Evolutionary conservation across 2,113 vertebrate genomes (phyloP).

Genomic region (Monarcha castaneiventris): DNA sequence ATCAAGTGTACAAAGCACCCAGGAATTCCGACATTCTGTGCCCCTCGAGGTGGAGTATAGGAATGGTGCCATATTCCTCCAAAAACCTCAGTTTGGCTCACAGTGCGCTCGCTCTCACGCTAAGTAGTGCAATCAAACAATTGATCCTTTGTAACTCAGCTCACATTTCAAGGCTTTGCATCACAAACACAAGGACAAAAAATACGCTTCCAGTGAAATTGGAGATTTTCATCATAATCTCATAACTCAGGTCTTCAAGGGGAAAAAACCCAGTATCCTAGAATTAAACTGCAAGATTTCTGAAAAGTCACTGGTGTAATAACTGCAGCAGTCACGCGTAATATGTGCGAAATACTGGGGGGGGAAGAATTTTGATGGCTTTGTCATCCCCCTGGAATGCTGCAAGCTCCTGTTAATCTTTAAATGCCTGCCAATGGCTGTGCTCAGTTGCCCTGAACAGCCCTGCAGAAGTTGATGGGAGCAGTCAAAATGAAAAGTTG

Average conservation of each 20-base stretch:
- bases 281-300: background rate
- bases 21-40: background rate
- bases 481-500: background rate
- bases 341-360: background rate
- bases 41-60: rapidly evolving
- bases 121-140: background rate
- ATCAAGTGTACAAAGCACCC: too few species aligned
- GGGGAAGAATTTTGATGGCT: background rate
- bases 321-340: background rate
- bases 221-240: background rate
- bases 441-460: conserved; percentile 8
- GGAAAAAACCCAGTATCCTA: background rate
- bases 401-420: conserved; percentile 44
- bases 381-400: background rate
- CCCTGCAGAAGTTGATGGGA: background rate
- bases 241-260: background rate
- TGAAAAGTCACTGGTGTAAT: background rate
- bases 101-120: rapidly evolving
- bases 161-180: background rate
- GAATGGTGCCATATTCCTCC: background rate
- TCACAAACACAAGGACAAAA: background rate
- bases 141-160: background rate
- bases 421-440: background rate
- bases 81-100: background rate
- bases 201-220: background rate